Percentiles rank a stretch among this genome's conserved stretches.
phyloP scores from a whole-genome alignment of 1,140 invertebrate genomes.

The Euura lappo region DNA sequence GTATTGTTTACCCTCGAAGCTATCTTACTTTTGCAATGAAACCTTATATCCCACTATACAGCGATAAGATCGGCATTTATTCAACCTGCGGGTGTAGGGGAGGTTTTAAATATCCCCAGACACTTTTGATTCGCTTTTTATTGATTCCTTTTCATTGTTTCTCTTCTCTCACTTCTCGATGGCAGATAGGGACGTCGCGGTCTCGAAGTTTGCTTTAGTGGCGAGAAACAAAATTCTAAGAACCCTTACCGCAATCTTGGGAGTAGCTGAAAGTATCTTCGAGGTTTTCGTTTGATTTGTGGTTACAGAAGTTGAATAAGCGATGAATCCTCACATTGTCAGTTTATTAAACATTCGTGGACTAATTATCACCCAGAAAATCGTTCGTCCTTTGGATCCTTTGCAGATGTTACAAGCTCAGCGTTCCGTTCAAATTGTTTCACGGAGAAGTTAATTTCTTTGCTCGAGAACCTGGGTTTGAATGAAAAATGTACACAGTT shows the following conservation, averaged over 20 bases:
- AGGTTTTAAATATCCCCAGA: background rate
- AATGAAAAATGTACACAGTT: background rate
- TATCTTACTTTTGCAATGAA: conserved; percentile 27
- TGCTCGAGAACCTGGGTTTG: background rate
- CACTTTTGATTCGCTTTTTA: background rate
- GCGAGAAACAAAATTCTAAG: too few relatives aligned
- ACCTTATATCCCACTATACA: conserved; percentile 25
- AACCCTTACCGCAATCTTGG: background rate
- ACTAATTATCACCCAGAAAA: background rate
- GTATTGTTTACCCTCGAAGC: conserved; percentile 36
- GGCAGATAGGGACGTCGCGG: background rate
- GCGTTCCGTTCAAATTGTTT: background rate
- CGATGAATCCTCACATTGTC: background rate
- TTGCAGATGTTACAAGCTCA: too few relatives aligned
- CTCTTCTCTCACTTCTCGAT: background rate
- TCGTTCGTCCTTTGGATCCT: too few relatives aligned
- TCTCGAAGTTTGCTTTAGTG: background rate
- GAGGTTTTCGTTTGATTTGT: background rate
- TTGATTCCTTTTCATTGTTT: background rate
- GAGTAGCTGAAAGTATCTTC: too few relatives aligned
- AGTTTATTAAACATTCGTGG: background rate
- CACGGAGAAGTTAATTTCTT: background rate
- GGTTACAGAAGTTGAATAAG: background rate
- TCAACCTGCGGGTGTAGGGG: conserved; percentile 17
- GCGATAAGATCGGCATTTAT: conserved; percentile 34